Conservation (phyloP, 1,140 invertebrate genomes). For the Hetaerina americana region DNA sequence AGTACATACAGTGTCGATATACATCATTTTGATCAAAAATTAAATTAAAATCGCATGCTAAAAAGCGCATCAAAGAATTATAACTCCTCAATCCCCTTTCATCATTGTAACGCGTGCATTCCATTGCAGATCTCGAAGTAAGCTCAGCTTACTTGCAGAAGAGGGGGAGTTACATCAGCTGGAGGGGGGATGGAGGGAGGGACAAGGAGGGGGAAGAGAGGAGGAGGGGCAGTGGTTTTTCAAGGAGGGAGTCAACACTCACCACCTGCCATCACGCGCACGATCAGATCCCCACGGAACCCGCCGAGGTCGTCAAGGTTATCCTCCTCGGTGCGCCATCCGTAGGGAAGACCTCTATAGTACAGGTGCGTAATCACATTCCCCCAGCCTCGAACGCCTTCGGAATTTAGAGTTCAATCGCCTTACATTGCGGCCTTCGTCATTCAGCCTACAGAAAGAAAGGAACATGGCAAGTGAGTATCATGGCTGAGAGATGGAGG, state of each 20-base stretch:
- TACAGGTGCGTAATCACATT: slow-evolving; percentile 43
- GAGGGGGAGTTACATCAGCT: neutral
- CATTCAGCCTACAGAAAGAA: too few relatives aligned
- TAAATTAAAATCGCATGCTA: too few relatives aligned
- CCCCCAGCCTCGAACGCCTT: too few relatives aligned
- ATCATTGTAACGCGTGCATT: neutral
- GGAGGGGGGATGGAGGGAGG: neutral
- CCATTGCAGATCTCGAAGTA: neutral
- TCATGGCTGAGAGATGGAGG: too few relatives aligned
- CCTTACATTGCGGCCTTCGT: too few relatives aligned
- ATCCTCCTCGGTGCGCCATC: slow-evolving; percentile 61
- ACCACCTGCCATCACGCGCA: neutral
- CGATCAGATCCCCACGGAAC: neutral
- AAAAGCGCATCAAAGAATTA: too few relatives aligned
- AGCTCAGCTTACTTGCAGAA: too few relatives aligned
- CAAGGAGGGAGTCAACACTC: neutral
- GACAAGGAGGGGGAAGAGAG: neutral
- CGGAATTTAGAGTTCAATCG: too few relatives aligned
- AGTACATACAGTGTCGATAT: too few relatives aligned
- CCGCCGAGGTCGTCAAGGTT: slow-evolving; percentile 45
- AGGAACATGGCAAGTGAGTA: too few relatives aligned
- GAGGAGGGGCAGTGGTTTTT: neutral
- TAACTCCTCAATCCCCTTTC: too few relatives aligned
- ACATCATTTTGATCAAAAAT: too few relatives aligned
- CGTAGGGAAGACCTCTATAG: slow-evolving; percentile 68